Conservation (phyloP, 64 coral and sea anemone genomes). For the Platygyra sinensis region DNA sequence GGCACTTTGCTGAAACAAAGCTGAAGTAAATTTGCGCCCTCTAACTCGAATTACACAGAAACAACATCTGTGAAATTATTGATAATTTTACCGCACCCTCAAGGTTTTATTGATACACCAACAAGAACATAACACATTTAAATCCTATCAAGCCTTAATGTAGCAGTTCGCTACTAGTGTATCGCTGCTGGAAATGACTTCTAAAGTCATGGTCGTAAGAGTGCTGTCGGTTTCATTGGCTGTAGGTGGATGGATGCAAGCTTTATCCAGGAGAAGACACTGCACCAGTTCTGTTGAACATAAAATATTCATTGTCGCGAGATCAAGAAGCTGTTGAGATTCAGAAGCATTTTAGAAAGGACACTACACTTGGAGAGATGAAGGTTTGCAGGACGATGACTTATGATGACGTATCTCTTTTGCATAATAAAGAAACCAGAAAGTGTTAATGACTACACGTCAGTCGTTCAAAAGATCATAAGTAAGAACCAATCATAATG, state of each 20-base stretch:
- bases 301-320: conserved; percentile 29
- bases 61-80: no score
- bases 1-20: no score
- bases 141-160: neutral
- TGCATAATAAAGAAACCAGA: no score
- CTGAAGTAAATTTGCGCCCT: no score
- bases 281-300: conserved; percentile 40
- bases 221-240: neutral
- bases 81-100: no score
- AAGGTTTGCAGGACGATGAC: conserved; percentile 5
- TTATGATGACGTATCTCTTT: neutral
- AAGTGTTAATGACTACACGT: neutral
- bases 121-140: no score
- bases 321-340: conserved; percentile 26
- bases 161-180: neutral
- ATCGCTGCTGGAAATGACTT: no score
- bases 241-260: conserved; percentile 46
- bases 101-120: no score
- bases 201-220: no score
- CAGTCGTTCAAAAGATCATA: no score
- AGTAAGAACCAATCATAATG: no score
- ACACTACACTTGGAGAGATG: conserved; percentile 40
- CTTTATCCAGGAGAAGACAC: conserved; percentile 24
- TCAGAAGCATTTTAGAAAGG: conserved; percentile 57
- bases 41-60: no score